Base-by-base conservation (phyloP, 2,797 vertebrate species). In the Buphagus erythrorhynchus region DNA sequence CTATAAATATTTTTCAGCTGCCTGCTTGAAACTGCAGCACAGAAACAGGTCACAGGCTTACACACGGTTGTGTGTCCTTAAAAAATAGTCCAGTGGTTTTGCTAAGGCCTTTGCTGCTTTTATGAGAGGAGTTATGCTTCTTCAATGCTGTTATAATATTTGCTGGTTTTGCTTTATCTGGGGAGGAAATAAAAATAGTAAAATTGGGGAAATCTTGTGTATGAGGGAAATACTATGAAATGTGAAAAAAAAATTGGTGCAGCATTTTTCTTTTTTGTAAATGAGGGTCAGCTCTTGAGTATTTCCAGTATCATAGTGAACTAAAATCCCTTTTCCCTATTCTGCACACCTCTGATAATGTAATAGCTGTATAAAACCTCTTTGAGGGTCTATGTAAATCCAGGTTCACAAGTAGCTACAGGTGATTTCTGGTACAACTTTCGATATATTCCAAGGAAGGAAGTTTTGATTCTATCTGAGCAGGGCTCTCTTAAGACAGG, bases 1-100 rank as follows among this genome's bases (percentile, higher is more conserved):
- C 71, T 93, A 69, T 91, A 97, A 96, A 94, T 95, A 86, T 95
- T 95, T 78, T 82, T 95, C 85, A 75, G 48, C 75, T 78, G 85
- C 73, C 33, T 55, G 29, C 55, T 86, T 72, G 28, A 51, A 78
- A 62, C 42, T 45, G 65, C 69, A 8, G 17, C 59, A 5, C 59
- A 76, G 86, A 42, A 79, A 45, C 80, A 31, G 73, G 55, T 91
- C 51, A 31, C n/a, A 4, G 89, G 66, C 87, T 84, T 87, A 16
- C 49, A 19, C 61, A 33, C 1, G 2, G 21, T 9, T 71, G 16
- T 25, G 28, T 38, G 6, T 58, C 65, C 69, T 38, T 58, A 48
- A 80, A 88, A 63, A 84, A 72, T 5, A 74, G 26, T 26, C n/a
- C 40, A 5, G n/a, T 51, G 57, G 31, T 66, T 95, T 91, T 86